Evolutionary conservation across 2,797 vertebrate species (phyloP).

Genomic region (Capromys pilorides): DNA sequence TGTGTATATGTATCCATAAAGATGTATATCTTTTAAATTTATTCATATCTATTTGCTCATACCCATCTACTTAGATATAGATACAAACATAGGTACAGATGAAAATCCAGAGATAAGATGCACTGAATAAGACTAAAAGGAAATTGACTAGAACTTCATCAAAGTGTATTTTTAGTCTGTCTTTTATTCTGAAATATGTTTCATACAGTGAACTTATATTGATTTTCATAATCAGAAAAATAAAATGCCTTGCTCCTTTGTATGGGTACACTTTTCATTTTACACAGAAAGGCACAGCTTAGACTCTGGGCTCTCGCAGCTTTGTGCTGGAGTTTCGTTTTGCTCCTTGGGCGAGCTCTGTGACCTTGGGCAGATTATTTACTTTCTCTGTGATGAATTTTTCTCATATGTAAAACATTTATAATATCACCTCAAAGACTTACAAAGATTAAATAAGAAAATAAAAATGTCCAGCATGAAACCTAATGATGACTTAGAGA

Average conservation of each 20-base stretch:
- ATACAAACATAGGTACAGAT: not conserved
- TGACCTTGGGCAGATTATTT: constrained; percentile 37
- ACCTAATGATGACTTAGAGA: not conserved
- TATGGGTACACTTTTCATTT: constrained; percentile 34
- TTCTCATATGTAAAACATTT: constrained; percentile 22
- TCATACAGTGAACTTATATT: constrained; percentile 6
- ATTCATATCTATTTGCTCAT: not conserved
- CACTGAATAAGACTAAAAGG: constrained; percentile 12
- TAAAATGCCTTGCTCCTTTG: not conserved
- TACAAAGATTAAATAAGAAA: constrained; percentile 40
- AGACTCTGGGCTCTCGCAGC: not conserved
- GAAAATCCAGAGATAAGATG: constrained; percentile 20
- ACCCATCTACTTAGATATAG: not conserved
- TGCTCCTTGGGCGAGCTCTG: not conserved
- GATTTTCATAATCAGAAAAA: constrained; percentile 47
- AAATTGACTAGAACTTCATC: not conserved
- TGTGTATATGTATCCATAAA: not conserved
- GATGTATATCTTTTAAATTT: not conserved
- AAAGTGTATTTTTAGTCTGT: constrained; percentile 29
- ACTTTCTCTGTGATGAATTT: constrained; percentile 53
- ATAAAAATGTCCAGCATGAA: constrained; percentile 21
- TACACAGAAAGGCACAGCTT: not conserved
- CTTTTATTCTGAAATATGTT: constrained; percentile 33
- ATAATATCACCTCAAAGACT: constrained; percentile 7
- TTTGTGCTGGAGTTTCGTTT: constrained; percentile 35